Evolutionary conservation across 2,113 vertebrate genomes (phyloP).

Genomic region (Perca fluviatilis): DNA sequence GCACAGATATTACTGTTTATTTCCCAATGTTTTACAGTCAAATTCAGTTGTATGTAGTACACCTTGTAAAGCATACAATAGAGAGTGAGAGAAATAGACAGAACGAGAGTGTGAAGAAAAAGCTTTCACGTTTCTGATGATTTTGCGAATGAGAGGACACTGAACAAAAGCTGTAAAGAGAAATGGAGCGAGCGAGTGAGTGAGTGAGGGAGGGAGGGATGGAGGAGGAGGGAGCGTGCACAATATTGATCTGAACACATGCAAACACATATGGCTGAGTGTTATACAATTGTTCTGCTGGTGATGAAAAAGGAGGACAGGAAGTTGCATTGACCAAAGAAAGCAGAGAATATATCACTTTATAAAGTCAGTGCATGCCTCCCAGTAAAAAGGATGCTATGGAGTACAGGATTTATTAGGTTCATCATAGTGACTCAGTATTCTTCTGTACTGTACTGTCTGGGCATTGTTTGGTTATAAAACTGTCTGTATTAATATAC

Average conservation of each 20-base stretch:
- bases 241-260: conserved; percentile 57
- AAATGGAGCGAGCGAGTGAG: conserved; percentile 8
- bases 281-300: conserved; percentile 59
- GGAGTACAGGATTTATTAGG: not conserved
- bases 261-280: conserved; percentile 49
- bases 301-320: conserved; percentile 22
- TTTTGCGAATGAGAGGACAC: conserved; percentile 16
- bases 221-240: conserved; percentile 43
- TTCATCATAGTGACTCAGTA: not conserved
- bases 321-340: conserved; percentile 45
- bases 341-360: not conserved
- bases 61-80: not conserved
- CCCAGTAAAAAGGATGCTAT: not conserved
- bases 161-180: conserved; percentile 28
- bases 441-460: not conserved
- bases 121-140: conserved; percentile 4
- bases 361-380: not conserved
- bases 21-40: not conserved
- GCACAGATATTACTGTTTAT: not conserved
- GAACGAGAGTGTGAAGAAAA: not conserved
- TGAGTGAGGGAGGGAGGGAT: not conserved
- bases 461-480: not conserved
- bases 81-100: not conserved
- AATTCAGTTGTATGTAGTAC: not conserved
- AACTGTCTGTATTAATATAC: not conserved